Base-by-base conservation (phyloP, 2,888 invertebrate genomes). In the Catocala sponsa region DNA sequence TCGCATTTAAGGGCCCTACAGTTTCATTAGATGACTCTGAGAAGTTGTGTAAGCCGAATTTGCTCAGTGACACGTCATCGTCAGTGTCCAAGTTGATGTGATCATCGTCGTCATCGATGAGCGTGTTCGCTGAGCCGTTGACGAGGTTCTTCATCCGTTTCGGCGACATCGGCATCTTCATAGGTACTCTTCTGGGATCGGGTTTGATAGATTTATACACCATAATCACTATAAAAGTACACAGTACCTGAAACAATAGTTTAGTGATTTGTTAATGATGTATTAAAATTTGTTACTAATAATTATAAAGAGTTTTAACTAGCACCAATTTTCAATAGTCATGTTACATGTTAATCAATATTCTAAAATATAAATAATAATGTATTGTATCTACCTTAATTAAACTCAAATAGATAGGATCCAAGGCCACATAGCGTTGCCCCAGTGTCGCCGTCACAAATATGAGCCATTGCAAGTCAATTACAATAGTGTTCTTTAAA, bases 41-140 rank as follows among this genome's bases (percentile, higher is more conserved):
- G 49, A 89, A 85, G 68, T 89, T 91, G 65, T 91, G 89, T 63
- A 94, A 70, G 35, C 94, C 94, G 72, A 90, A 94, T 83, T 93
- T 92, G 74, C 90, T 88, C 0, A 94, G 75, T 35, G 94, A 94
- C 10, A 94, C 93, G 76, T 94, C 94, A 72, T 94, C 92, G 71
- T 93, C 94, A 2, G 92, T 91, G 55, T 94, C 94, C 55, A 90
- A 76, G 51, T 84, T 83, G 66, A 83, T 76, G 58, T 76, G 76
- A 55, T 92, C 90, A 32, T 91, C 90, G 49, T 87, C 86, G 6
- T 87, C 86, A 44, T 89, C 86, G 54, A 83, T 70, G 44, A 82
- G 70, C 33, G 79, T 76, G 67, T 81, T 86, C n/a, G 76, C 68
- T 48, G 84, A 78, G 41, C 79, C 77, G 61, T 85, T 89, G 2